A percentile compares a stretch with the other conserved stretches of the same genome.
Conservation (phyloP, 2,888 invertebrate genomes). For the Acanthosepion pharaonis region DNA sequence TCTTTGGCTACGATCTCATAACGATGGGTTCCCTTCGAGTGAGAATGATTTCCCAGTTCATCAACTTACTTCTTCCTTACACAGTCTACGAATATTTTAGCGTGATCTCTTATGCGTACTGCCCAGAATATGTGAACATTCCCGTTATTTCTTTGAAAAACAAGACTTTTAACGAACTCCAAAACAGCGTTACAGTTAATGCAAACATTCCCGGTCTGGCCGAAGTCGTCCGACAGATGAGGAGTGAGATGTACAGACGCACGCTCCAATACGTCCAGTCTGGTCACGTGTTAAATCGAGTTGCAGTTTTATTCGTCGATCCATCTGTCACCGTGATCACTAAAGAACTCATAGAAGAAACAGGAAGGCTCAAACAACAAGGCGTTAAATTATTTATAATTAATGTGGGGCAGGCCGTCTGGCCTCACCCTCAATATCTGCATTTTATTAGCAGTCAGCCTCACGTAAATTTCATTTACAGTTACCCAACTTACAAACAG, state of each 20-base stretch:
- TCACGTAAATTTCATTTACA: background rate
- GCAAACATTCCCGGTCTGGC: background rate
- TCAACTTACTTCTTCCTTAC: no score
- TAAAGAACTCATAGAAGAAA: background rate
- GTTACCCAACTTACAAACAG: background rate
- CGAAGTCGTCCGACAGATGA: background rate
- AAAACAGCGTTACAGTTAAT: background rate
- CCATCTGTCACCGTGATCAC: background rate
- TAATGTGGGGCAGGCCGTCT: background rate
- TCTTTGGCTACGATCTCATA: slow-evolving; percentile 40
- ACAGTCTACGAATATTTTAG: background rate
- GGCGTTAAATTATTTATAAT: background rate
- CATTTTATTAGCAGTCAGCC: background rate
- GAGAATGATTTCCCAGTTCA: background rate
- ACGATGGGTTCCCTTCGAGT: background rate
- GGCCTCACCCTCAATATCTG: background rate
- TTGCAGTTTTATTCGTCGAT: background rate
- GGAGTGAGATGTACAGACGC: background rate
- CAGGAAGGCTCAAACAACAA: background rate
- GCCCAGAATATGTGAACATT: background rate
- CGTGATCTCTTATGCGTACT: background rate
- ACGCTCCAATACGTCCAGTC: background rate
- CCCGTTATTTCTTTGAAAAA: background rate
- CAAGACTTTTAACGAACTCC: background rate
- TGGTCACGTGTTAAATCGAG: background rate